Percentiles rank a stretch among this genome's conserved stretches.
Evolutionary conservation across 35 echinoderm and acorn worm species (phyloP).

Genomic region (Patiria miniata): DNA sequence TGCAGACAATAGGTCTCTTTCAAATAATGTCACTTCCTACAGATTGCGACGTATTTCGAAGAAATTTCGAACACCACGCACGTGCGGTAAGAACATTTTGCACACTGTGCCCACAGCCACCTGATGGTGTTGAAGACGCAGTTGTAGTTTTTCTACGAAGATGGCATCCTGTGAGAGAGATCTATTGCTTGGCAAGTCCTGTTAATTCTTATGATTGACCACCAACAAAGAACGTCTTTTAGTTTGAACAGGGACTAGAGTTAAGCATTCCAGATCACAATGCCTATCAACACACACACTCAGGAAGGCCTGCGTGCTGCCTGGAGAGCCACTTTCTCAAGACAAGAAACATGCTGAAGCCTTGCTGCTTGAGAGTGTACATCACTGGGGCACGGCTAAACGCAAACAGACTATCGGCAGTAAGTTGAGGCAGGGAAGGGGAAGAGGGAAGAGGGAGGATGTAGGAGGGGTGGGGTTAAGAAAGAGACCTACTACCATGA

Average conservation of each 20-base stretch:
- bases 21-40: too few species aligned
- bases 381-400: not conserved
- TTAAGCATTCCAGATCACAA: conserved; percentile 14
- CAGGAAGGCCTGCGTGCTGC: not conserved
- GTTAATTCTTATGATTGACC: too few species aligned
- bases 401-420: conserved; percentile 9
- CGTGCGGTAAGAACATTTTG: too few species aligned
- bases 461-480: not conserved
- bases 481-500: conserved; percentile 1
- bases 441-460: not conserved
- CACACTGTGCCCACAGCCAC: too few species aligned
- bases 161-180: too few species aligned
- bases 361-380: not conserved
- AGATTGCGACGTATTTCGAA: too few species aligned
- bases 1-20: too few species aligned
- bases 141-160: too few species aligned
- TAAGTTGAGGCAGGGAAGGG: not conserved
- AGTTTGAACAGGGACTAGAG: not conserved
- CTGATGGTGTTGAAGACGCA: too few species aligned
- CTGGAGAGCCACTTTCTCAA: not conserved
- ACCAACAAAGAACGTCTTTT: not conserved
- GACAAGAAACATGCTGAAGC: not conserved
- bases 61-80: too few species aligned
- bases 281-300: not conserved
- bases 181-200: too few species aligned